Evolutionary conservation across 2,113 vertebrate genomes (phyloP).

Genomic region (Pelecanoides urinatrix): DNA sequence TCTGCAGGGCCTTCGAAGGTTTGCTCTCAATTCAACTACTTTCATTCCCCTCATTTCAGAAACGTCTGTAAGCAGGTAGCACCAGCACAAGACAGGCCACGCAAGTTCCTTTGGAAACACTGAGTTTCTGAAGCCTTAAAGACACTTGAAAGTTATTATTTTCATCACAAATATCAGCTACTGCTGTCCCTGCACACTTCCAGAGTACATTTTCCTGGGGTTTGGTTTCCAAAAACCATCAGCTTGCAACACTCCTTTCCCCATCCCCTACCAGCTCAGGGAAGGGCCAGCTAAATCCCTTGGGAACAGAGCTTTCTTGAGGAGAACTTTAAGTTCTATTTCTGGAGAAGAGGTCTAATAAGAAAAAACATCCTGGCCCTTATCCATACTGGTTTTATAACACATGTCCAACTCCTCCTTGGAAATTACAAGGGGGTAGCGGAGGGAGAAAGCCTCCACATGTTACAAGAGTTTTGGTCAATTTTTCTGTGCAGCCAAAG

Average conservation of each 20-base stretch:
- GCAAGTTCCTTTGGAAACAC: not conserved
- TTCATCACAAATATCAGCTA: not conserved
- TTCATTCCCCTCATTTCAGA: not conserved
- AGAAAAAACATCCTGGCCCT: not conserved
- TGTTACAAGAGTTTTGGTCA: not conserved
- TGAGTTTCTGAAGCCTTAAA: not conserved
- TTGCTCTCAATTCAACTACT: not conserved
- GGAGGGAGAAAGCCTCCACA: accelerated
- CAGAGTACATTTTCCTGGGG: not conserved
- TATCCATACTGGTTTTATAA: not conserved
- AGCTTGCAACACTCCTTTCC: not conserved
- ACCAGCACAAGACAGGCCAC: accelerated
- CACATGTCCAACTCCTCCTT: not conserved
- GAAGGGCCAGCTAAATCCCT: not conserved
- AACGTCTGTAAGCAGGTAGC: not conserved
- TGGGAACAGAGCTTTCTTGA: not conserved
- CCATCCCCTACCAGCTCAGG: not conserved
- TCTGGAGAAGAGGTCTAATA: not conserved
- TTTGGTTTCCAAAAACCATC: not conserved
- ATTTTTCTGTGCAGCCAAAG: not conserved
- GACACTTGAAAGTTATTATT: too few species aligned
- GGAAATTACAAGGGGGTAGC: not conserved
- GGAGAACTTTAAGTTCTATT: not conserved
- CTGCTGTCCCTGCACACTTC: not conserved
- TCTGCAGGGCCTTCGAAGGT: not conserved